Percentiles rank a stretch among this genome's conserved stretches.
Conservation (phyloP, 1,140 invertebrate genomes). For the Drosophila albomicans region DNA sequence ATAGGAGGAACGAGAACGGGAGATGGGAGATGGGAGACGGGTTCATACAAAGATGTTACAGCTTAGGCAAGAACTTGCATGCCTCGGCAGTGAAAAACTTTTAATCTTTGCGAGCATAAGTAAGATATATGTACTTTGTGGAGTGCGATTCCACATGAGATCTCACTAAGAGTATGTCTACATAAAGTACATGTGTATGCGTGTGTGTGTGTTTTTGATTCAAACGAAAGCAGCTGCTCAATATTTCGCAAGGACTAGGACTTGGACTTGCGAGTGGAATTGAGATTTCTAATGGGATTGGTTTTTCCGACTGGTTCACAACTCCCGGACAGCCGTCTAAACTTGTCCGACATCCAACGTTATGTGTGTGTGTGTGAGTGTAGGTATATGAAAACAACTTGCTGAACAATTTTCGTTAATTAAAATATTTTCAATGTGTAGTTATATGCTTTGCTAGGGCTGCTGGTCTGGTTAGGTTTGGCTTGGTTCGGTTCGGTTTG, state of each 20-base stretch:
- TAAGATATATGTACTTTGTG: conserved; percentile 75
- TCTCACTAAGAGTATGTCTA: conserved; percentile 20
- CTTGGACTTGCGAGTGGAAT: conserved; percentile 57
- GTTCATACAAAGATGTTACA: conserved; percentile 77
- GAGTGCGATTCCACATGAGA: conserved; percentile 45
- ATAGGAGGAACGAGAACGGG: background rate
- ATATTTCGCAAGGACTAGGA: conserved; percentile 62
- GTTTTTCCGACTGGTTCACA: conserved; percentile 51
- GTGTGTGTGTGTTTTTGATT: conserved; percentile 43
- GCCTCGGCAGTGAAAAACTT: conserved; percentile 75
- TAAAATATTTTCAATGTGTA: conserved; percentile 76
- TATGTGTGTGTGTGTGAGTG: conserved; percentile 14
- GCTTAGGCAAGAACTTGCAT: conserved; percentile 80
- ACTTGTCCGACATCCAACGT: conserved; percentile 29
- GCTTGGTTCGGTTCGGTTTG: background rate
- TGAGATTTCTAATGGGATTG: conserved; percentile 82
- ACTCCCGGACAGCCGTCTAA: conserved; percentile 39
- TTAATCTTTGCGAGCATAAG: conserved; percentile 81
- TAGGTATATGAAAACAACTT: conserved; percentile 61
- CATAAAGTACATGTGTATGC: conserved; percentile 16
- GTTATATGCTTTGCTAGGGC: conserved; percentile 46
- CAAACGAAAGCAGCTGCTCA: conserved; percentile 77
- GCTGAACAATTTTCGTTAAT: conserved; percentile 82
- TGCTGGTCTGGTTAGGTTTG: conserved; percentile 1
- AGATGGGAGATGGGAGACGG: background rate